Evolutionary conservation across 2,113 vertebrate genomes (phyloP), one percentile per base, ranked within the genome.

Genomic region (Proteles cristata): DNA sequence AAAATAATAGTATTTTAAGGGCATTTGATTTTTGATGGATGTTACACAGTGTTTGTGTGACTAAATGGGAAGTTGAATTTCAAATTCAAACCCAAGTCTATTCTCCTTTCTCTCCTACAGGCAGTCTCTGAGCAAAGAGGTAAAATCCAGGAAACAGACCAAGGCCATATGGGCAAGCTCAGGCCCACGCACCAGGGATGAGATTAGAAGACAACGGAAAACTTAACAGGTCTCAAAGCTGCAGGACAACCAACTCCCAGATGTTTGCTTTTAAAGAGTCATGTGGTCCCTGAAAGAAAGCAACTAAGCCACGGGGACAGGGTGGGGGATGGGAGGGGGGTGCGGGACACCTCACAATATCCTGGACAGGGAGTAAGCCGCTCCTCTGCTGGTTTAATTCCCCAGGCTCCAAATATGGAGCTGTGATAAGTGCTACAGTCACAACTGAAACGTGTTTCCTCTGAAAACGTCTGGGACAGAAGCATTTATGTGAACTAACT

Each of bases 121-220:
- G n/a, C 21, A 76, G 69, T 19, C 45, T 84, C 73, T 71, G 65
- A 84, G 88, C 43, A 26, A 45, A 61, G 53, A 88, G 69, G 48
- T 39, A 69, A 33, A n/a, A 68, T 33, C 28, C 19, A 71, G 53
- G 33, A 69, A 65, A 81, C 6, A 21, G 43, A 58, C 35, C 1
- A 31, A 83, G 74, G 65, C 55, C 31, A 23, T 23, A 14, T 0
- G 12, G 48, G 79, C 80, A 63, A 6, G 10, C 4, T 58, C 35
- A 28, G 66, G 33, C 39, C 12, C 45, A n/a, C 1, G 0, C 3
- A 16, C 39, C 26, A 0, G 8, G 7, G 5, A 4, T 28, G 35
- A 91, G 43, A 28, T 35, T 14, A 95, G 33, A 76, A 73, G 35
- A 77, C 3, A 23, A 76, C 4, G 31, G 50, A 95, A 77, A 71